Percentiles rank a stretch among this genome's conserved stretches.
These are phyloP conservation scores for Epinotia nisella DNA, from an alignment of 2,888 invertebrate genomes.

Conservation along the genomic window DNA sequence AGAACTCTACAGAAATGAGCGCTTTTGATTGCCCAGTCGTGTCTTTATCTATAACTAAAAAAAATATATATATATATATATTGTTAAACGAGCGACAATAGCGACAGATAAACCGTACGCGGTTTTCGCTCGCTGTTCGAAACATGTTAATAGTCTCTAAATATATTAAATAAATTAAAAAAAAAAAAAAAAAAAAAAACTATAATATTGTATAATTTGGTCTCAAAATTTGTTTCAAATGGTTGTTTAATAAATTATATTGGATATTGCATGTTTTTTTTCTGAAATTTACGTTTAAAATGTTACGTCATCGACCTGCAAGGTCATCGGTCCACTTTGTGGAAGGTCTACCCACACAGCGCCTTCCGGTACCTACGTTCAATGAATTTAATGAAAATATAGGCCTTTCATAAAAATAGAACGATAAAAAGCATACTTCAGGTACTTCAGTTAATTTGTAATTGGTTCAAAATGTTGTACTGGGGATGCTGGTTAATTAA, in stretches of 20 bases:
- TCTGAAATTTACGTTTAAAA: too few species aligned
- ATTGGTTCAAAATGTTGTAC: not conserved
- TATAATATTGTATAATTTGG: not conserved
- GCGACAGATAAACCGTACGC: too few species aligned
- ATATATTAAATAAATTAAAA: too few species aligned
- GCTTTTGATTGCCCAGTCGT: not conserved
- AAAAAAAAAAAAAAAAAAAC: too few species aligned
- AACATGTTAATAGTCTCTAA: too few species aligned
- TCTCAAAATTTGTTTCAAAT: not conserved
- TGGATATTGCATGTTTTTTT: not conserved
- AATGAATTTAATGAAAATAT: not conserved
- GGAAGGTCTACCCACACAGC: too few species aligned
- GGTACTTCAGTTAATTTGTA: not conserved
- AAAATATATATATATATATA: too few species aligned
- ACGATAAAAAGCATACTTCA: not conserved
- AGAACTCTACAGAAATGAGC: not conserved
- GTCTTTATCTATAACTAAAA: not conserved
- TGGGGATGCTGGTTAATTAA: slow-evolving; percentile 2
- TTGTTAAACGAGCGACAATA: too few species aligned
- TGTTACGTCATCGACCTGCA: too few species aligned
- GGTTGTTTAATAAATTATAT: not conserved
- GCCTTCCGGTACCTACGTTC: too few species aligned
- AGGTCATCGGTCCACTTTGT: too few species aligned
- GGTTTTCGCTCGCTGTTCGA: too few species aligned
- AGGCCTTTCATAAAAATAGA: not conserved